A percentile compares a stretch with the other conserved stretches of the same genome.
phyloP scores from a whole-genome alignment of 2,888 invertebrate genomes.

The Agrotis ipsilon region DNA sequence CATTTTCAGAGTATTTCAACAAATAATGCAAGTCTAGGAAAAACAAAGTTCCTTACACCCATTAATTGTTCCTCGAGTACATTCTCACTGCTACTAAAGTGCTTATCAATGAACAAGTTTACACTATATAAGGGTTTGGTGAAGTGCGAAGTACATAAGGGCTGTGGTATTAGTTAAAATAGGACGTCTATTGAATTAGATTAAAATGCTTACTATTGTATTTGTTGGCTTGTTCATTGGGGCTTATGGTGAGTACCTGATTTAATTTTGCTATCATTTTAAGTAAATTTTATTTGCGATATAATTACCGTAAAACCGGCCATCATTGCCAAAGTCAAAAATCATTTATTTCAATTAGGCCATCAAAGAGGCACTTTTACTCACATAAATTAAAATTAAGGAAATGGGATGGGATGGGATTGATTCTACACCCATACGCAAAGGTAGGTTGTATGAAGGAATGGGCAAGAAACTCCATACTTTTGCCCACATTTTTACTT shows the following conservation, averaged over 20 bases:
- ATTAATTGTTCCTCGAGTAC: slow-evolving; percentile 46
- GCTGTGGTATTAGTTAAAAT: slow-evolving; percentile 21
- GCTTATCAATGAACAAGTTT: slow-evolving; percentile 24
- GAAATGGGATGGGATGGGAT: too few relatives aligned
- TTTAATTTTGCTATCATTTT: not conserved
- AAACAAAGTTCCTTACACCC: slow-evolving; percentile 62
- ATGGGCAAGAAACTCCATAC: too few relatives aligned
- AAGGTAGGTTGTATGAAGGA: too few relatives aligned
- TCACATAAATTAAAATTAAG: too few relatives aligned
- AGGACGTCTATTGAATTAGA: slow-evolving; percentile 10
- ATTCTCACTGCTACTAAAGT: slow-evolving; percentile 24
- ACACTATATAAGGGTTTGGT: slow-evolving; percentile 53
- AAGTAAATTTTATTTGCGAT: not conserved
- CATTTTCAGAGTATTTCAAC: slow-evolving; percentile 9
- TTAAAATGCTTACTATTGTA: slow-evolving; percentile 53
- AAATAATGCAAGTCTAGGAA: slow-evolving; percentile 43
- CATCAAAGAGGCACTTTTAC: too few relatives aligned
- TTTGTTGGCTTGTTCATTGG: slow-evolving; percentile 50
- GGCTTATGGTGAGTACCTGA: slow-evolving; percentile 54
- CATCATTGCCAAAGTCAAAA: too few relatives aligned
- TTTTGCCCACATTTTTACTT: too few relatives aligned
- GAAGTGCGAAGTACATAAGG: slow-evolving; percentile 26
- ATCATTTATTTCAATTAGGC: too few relatives aligned
- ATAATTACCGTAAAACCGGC: too few relatives aligned
- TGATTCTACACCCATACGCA: too few relatives aligned